Evolutionary conservation across 64 coral and sea anemone species (phyloP).

Genomic region (Acropora yongei): DNA sequence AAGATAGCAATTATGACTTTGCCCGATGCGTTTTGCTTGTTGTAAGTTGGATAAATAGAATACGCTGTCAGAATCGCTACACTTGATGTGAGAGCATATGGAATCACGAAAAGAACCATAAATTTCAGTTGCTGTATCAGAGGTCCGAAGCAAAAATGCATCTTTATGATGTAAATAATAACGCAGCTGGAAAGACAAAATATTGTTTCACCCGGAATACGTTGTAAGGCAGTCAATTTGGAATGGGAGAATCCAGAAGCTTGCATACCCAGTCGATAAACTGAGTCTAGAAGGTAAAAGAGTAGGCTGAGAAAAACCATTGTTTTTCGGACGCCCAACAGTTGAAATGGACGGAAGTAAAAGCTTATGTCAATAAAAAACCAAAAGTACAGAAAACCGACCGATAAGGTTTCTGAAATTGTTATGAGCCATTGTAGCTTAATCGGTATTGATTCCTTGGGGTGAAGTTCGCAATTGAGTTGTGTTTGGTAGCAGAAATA

Average conservation of each 20-base stretch:
- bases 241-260: conserved; percentile 7
- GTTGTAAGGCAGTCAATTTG: not conserved
- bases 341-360: conserved; percentile 1
- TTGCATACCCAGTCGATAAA: conserved; percentile 5
- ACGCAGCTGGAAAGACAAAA: not conserved
- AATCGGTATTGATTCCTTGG: not conserved
- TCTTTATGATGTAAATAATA: not conserved
- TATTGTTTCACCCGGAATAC: not conserved
- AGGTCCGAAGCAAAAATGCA: not conserved
- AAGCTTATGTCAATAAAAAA: not conserved
- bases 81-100: not conserved
- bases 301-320: not conserved
- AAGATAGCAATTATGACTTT: conserved; percentile 6
- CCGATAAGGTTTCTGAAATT: not conserved
- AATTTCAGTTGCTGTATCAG: not conserved
- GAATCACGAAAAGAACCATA: not conserved
- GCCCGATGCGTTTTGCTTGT: conserved; percentile 1
- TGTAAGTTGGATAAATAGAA: conserved; percentile 3
- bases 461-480: not conserved
- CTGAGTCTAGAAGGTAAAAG: not conserved
- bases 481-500: conserved; percentile 4
- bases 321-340: not conserved
- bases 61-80: not conserved
- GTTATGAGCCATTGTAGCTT: conserved; percentile 20
- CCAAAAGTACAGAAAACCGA: not conserved